Percentiles rank a stretch among this genome's conserved stretches.
Conservation (phyloP, 2,113 vertebrate genomes). For the Rhinolophus ferrumequinum region DNA sequence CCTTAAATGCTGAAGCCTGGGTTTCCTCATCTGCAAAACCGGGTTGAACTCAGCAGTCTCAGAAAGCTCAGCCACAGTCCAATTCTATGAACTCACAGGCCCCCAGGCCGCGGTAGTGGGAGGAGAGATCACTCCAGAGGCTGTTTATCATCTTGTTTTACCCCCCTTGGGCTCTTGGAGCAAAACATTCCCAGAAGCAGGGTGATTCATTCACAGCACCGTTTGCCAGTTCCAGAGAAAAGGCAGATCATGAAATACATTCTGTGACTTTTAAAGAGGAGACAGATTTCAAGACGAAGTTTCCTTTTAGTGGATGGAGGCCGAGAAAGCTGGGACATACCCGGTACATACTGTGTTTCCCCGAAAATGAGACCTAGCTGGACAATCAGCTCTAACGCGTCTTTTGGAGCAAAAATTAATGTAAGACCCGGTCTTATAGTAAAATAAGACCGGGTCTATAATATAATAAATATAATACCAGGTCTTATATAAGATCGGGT, state of each 20-base stretch:
- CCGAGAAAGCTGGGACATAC: background rate
- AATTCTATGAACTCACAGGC: conserved; percentile 12
- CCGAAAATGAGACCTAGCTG: no score
- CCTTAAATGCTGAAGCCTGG: background rate
- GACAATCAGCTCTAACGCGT: no score
- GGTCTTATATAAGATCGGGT: no score
- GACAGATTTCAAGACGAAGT: conserved; percentile 30
- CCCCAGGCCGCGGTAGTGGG: background rate
- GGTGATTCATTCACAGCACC: conserved; percentile 51
- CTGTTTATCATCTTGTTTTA: conserved; percentile 21
- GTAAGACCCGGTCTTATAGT: no score
- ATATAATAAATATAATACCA: no score
- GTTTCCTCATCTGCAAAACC: conserved; percentile 26
- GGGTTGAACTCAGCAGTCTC: background rate
- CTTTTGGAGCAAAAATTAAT: no score
- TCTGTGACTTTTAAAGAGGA: conserved; percentile 25
- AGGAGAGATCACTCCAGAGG: background rate
- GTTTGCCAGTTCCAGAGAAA: conserved; percentile 71
- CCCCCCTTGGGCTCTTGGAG: conserved; percentile 48
- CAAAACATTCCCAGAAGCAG: conserved; percentile 63
- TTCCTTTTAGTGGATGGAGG: background rate
- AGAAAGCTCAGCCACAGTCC: background rate
- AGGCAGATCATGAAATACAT: conserved; percentile 22
- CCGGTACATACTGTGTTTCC: no score
- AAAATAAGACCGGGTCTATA: no score